phyloP scores from a whole-genome alignment of 2,888 invertebrate genomes.

The Scrobipalpa atriplicella region DNA sequence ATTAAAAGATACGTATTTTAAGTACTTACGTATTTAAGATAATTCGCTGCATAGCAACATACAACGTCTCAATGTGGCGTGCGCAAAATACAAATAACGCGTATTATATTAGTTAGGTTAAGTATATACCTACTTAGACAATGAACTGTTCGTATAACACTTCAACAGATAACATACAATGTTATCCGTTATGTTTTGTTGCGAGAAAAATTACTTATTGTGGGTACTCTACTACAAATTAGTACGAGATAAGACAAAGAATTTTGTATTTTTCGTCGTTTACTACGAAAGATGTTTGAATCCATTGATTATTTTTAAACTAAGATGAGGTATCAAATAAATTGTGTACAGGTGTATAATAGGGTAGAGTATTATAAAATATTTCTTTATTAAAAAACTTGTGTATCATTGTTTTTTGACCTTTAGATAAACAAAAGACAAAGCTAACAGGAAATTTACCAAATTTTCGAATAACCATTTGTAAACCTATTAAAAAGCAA shows the following conservation, averaged over 20 bases:
- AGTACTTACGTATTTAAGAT: neutral
- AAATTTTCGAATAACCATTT: no score
- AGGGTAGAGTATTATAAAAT: no score
- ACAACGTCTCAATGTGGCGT: neutral
- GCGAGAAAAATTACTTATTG: constrained; percentile 24
- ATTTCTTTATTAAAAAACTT: no score
- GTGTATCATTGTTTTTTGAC: no score
- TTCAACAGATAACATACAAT: constrained; percentile 1
- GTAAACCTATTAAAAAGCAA: no score
- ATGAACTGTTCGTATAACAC: neutral
- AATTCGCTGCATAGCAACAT: neutral
- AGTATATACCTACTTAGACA: neutral
- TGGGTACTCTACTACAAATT: constrained; percentile 17
- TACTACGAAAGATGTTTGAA: neutral
- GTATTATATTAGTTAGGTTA: neutral
- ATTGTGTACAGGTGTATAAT: no score
- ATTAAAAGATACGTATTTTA: neutral
- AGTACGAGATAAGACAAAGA: constrained; percentile 1
- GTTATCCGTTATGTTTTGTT: constrained; percentile 18
- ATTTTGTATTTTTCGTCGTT: neutral
- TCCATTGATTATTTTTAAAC: no score
- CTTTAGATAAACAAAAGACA: no score
- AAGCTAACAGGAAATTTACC: no score
- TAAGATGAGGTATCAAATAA: no score
- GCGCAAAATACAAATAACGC: neutral